phyloP scores from a whole-genome alignment of 2,888 invertebrate species.

The Orthosia incerta region DNA sequence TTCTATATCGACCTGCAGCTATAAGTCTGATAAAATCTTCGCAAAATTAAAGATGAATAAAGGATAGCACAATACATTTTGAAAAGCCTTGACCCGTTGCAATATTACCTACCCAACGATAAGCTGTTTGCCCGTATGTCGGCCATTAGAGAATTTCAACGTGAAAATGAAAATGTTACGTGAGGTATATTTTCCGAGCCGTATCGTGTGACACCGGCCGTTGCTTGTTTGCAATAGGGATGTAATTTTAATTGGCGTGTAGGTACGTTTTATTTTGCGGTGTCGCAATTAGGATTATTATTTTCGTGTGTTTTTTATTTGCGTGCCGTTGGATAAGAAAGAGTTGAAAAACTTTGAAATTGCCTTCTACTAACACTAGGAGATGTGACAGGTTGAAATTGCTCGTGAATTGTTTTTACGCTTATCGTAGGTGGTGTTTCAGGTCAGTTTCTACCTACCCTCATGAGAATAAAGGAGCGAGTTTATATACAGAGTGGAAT shows the following conservation, averaged over 20 bases:
- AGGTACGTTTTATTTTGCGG: conserved; percentile 5
- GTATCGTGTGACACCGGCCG: background rate
- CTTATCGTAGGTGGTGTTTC: no score
- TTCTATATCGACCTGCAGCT: no score
- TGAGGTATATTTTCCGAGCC: conserved; percentile 22
- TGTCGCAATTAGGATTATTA: conserved; percentile 2
- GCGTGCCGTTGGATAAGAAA: background rate
- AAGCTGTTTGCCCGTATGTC: conserved; percentile 23
- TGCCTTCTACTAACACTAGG: background rate
- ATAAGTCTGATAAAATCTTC: no score
- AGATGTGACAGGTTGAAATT: background rate
- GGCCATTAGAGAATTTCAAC: conserved; percentile 42
- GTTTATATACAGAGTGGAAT: no score
- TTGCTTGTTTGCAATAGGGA: conserved; percentile 2
- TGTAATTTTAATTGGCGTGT: conserved; percentile 27
- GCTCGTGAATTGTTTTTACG: no score
- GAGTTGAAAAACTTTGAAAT: background rate
- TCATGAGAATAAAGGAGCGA: no score
- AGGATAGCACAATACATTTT: background rate
- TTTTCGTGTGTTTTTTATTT: conserved; percentile 3
- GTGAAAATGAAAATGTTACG: conserved; percentile 25
- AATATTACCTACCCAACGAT: conserved; percentile 19
- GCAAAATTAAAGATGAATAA: background rate
- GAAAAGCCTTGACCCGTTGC: conserved; percentile 15
- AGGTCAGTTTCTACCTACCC: no score